Base-by-base conservation (phyloP, 2,797 vertebrate species). In the Poeciliopsis presidionis region DNA sequence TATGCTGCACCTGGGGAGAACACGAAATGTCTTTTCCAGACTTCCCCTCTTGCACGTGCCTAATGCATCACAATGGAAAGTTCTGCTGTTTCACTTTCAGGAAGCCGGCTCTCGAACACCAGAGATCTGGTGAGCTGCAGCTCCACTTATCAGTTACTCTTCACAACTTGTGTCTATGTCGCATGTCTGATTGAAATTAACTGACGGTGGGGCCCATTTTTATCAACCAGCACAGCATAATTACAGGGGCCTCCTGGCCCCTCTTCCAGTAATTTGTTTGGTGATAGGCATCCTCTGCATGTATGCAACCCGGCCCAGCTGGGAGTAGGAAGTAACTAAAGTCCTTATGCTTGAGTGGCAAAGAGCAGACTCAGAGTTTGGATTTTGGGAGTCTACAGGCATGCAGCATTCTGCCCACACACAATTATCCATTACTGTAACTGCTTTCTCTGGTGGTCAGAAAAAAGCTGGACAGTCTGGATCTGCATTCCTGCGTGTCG, bases 381-480 rank as follows among this genome's bases (percentile, higher is more conserved):
- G 87, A 73, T 75, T 81, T 80, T 30, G 30, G 76, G 82, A 86
- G 82, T 89, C 76, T 80, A 65, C 81, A 80, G 76, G 84, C 88
- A 87, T 20, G 77, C 87, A 84, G 78, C 75, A 77, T 79, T 85
- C 89, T 84, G 72, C 80, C 87, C 79, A 81, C 84, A 82, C 59
- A 75, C 70, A 88, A 88, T 93, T 89, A 90, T 87, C 87, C 92
- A 92, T 92, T 92, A 92, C 87, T 81, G 33, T 84, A 88, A 91
- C 81, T 87, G 75, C 85, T 84, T 90, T 45, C 88, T 90, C 81
- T n/a, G 59, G 89, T 61, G 85, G 80, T 46, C 88, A 76, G 72
- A 90, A 88, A 89, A 90, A 79, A 87, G 86, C 7, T 2, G 72
- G 84, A 72, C 81, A 72, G 88, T 74, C 80, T 71, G 2, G 20